These are phyloP conservation scores for Andricus curvator DNA, from an alignment of 2,888 invertebrate genomes.

Conservation along the genomic window DNA sequence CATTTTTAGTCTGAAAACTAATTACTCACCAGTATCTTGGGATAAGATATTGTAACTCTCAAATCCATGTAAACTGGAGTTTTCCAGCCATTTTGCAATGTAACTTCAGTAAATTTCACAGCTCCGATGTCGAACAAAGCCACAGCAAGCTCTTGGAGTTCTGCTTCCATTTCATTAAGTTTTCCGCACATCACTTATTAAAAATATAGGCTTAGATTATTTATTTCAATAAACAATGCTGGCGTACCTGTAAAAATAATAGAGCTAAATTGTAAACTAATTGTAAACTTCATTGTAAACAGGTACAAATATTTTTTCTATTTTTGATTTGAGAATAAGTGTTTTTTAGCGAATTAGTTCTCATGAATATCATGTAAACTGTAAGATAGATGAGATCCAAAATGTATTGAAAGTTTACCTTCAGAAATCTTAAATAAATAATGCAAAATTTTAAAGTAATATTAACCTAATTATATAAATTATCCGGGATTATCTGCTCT, in stretches of 20 bases:
- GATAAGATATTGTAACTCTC: constrained; percentile 94
- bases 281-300: background rate
- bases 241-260: background rate
- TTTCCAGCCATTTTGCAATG: constrained; percentile 93
- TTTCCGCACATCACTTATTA: background rate
- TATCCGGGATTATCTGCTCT: background rate
- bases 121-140: constrained; percentile 88
- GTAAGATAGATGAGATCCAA: too few species aligned
- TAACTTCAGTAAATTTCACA: constrained; percentile 95
- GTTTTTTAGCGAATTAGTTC: too few species aligned
- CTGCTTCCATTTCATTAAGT: constrained; percentile 45
- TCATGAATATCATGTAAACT: too few species aligned
- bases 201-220: background rate
- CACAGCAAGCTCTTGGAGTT: constrained; percentile 83
- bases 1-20: too few species aligned
- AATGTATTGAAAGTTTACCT: too few species aligned
- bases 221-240: background rate
- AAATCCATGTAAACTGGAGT: constrained; percentile 98
- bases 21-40: constrained; percentile 88
- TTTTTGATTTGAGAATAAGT: too few species aligned
- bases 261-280: too few species aligned
- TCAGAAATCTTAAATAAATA: too few species aligned
- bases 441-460: too few species aligned
- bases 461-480: too few species aligned
- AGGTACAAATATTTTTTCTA: too few species aligned